These are phyloP conservation scores for Saxidomus purpurata DNA, from an alignment of 1,140 invertebrate genomes.

Conservation along the genomic window DNA sequence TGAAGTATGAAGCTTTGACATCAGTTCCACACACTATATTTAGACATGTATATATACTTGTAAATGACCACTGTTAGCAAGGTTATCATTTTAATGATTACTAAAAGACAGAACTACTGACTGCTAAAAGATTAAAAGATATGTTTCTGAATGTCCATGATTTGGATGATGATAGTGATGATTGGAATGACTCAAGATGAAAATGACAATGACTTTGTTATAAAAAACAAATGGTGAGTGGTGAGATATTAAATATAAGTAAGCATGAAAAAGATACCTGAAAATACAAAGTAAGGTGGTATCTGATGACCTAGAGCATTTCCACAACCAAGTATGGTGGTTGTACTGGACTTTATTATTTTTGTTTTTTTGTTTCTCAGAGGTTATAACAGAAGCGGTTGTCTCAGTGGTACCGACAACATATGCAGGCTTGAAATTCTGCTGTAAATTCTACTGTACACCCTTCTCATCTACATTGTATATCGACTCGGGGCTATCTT, in stretches of 20 bases:
- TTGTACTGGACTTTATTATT: background rate
- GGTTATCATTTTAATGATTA: background rate
- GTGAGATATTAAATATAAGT: too few species aligned
- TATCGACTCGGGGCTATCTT: background rate
- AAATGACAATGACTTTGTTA: too few species aligned
- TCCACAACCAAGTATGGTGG: constrained; percentile 10
- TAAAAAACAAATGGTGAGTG: too few species aligned
- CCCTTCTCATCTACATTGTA: constrained; percentile 16
- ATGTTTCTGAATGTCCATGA: background rate
- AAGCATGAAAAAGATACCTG: background rate
- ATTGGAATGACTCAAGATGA: background rate
- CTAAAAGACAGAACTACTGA: background rate
- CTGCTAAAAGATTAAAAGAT: background rate
- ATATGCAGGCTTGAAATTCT: background rate
- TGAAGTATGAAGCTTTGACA: background rate
- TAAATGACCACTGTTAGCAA: background rate
- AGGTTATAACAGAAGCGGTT: background rate
- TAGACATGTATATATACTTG: background rate
- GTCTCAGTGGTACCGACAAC: background rate
- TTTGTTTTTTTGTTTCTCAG: too few species aligned
- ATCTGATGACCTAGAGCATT: background rate
- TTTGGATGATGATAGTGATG: background rate
- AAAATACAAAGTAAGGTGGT: background rate
- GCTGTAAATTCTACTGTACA: background rate
- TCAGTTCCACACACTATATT: background rate